phyloP scores from a whole-genome alignment of 2,888 invertebrate species.

The Scaptomyza reducta region DNA sequence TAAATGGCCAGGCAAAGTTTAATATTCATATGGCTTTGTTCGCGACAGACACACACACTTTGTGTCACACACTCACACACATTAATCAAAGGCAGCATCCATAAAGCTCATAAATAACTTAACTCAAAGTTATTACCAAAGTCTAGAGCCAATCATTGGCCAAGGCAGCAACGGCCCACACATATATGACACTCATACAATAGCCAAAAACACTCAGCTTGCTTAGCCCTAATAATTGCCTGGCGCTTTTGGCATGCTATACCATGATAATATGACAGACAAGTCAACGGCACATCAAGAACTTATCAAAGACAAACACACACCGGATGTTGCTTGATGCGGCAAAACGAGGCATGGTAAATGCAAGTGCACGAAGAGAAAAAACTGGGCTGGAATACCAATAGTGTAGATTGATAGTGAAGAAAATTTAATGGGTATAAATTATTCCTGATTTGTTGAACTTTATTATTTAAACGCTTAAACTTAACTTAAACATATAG shows the following conservation, averaged over 20 bases:
- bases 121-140: conserved; percentile 17
- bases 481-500: too few species aligned
- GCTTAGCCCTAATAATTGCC: conserved; percentile 49
- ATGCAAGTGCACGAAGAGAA: conserved; percentile 5
- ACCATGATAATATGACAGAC: conserved; percentile 80
- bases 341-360: conserved; percentile 1
- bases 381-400: neutral
- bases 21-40: conserved; percentile 66
- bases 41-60: conserved; percentile 1
- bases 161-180: conserved; percentile 59
- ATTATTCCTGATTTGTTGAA: too few species aligned
- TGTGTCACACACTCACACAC: conserved; percentile 58
- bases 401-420: too few species aligned
- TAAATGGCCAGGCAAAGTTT: conserved; percentile 63
- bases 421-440: too few species aligned
- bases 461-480: too few species aligned
- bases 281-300: conserved; percentile 68
- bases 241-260: conserved; percentile 70
- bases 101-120: conserved; percentile 67
- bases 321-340: conserved; percentile 54
- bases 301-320: conserved; percentile 52
- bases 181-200: conserved; percentile 45
- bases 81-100: conserved; percentile 67
- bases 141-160: conserved; percentile 30
- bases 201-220: conserved; percentile 35